Conservation (phyloP, 2,113 vertebrate species). For the Leucopsar rothschildi region DNA sequence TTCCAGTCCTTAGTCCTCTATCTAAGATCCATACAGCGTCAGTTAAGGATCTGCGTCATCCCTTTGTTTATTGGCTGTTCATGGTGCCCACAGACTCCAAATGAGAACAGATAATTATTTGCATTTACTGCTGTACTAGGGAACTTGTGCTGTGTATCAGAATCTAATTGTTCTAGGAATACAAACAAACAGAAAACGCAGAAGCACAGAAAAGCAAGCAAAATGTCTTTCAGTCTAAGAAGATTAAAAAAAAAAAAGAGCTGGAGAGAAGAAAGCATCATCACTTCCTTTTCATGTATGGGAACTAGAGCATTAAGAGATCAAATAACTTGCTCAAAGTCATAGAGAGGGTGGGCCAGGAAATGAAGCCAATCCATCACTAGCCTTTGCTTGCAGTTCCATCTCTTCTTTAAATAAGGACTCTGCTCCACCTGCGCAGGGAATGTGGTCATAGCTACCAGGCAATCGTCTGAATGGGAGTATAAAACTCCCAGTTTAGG, state of each 20-base stretch:
- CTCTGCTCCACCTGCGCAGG: neutral
- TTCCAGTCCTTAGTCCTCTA: neutral
- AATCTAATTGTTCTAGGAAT: conserved; percentile 1
- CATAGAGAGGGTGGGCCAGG: neutral
- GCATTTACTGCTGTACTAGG: neutral
- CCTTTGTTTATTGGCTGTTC: conserved; percentile 2
- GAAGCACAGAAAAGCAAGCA: neutral
- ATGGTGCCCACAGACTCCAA: neutral
- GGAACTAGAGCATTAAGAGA: conserved; percentile 35
- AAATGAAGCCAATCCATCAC: conserved; percentile 5
- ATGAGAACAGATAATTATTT: conserved; percentile 18
- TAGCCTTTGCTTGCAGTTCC: neutral
- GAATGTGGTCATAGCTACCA: neutral
- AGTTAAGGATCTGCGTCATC: neutral
- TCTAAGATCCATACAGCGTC: neutral
- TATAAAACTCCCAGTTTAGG: neutral
- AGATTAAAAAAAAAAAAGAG: neutral
- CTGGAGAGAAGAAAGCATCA: conserved; percentile 38
- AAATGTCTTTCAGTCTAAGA: neutral
- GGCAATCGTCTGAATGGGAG: neutral
- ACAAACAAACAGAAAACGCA: conserved; percentile 16
- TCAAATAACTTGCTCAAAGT: conserved; percentile 24
- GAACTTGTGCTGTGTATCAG: neutral
- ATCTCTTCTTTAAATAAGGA: neutral
- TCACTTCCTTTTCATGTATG: neutral